phyloP scores from a whole-genome alignment of 2,888 invertebrate genomes.

The Sarcophaga caerulescens region DNA sequence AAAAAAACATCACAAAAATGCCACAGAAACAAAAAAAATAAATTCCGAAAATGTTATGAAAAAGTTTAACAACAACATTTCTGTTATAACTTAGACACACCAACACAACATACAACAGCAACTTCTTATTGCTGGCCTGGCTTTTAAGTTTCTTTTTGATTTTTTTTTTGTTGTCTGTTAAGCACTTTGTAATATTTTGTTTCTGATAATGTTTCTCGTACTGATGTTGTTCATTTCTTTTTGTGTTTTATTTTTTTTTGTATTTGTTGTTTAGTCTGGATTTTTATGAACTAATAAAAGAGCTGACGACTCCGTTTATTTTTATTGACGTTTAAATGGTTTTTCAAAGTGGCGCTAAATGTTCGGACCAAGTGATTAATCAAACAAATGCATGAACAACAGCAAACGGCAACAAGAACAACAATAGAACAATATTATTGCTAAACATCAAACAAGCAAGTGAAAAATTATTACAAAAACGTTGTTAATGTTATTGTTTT shows the following conservation, averaged over 20 bases:
- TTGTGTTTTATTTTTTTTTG: background rate
- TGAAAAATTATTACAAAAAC: constrained; percentile 19
- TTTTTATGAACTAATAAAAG: constrained; percentile 66
- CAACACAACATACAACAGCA: background rate
- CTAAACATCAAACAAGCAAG: background rate
- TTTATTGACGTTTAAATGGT: constrained; percentile 66
- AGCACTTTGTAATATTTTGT: constrained; percentile 58
- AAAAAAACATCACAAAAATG: constrained; percentile 13
- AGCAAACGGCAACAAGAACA: background rate
- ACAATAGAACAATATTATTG: background rate
- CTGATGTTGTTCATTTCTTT: constrained; percentile 21
- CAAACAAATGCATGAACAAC: constrained; percentile 20
- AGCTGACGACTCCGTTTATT: constrained; percentile 60
- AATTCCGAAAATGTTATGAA: constrained; percentile 56
- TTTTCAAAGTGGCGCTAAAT: constrained; percentile 66
- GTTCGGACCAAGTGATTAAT: constrained; percentile 63
- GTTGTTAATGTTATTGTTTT: constrained; percentile 22
- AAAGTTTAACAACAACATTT: constrained; percentile 55
- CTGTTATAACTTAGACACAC: constrained; percentile 3
- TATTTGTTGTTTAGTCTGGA: constrained; percentile 32
- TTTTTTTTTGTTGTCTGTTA: constrained; percentile 39
- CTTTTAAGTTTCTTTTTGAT: constrained; percentile 2
- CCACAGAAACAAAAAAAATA: background rate
- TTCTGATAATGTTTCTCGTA: constrained; percentile 15
- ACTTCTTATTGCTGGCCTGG: constrained; percentile 9